Evolutionary conservation across 2,113 vertebrate species (phyloP), one percentile per base, ranked within the genome.

Genomic region (Oreotrochilus melanogaster): DNA sequence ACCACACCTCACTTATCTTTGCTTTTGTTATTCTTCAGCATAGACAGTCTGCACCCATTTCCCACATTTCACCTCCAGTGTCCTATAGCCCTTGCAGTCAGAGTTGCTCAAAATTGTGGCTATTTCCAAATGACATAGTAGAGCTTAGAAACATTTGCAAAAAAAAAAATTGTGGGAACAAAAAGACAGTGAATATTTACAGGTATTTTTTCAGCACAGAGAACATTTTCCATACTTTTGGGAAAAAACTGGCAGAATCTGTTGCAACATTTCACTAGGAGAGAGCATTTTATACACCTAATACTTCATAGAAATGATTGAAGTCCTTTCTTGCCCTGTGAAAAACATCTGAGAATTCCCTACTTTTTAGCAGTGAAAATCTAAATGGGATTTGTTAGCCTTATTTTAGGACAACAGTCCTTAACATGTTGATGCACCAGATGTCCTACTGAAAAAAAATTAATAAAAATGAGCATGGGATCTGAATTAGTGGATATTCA

Each of bases 381-480:
- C 76, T 94, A 91, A 94, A 71, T 78, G 92, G 80, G 12, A 87
- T 86, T 87, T 93, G 45, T 88, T 93, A 88, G 56, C 54, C 62
- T 91, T 97, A 76, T 94, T 97, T 96, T 58, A 93, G 69, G 80
- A 86, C 23, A 50, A 81, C 11, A 51, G 91, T 57, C 51, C 95
- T 96, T 92, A 86, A 97, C 95, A 54, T 93, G 60, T 95, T 27
- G 62, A 84, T 10, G 9, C 33, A 93, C 28, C 67, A 97, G 71
- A 79, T 95, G 50, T 87, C 66, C 58, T 88, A 39, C 25, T 81
- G 62, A 51, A n/a, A 67, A 47, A 19, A 56, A 56, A 56, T 7
- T 14, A 93, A 78, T 80, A 74, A 88, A 94, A 97, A 93, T 67
- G 51, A 95, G 23, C 7, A 0, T 66, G 74, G 92, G 30, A 88